Evolutionary conservation across 2,113 vertebrate genomes (phyloP).

Genomic region (Gymnorhina tibicen): DNA sequence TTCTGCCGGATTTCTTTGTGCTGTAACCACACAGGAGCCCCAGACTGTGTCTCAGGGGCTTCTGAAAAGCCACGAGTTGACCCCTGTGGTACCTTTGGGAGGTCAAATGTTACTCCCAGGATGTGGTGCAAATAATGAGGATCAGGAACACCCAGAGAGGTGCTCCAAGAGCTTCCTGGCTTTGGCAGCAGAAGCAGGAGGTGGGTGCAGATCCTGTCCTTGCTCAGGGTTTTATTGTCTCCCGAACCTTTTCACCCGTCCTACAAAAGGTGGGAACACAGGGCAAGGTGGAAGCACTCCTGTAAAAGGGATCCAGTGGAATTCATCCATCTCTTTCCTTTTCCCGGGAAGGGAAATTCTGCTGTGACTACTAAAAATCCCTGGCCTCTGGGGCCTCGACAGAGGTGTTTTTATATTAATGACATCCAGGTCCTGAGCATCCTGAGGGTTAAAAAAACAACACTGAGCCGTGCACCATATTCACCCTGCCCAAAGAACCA

Average conservation of each 20-base stretch:
- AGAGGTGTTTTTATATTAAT: not conserved
- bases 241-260: not conserved
- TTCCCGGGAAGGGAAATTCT: not conserved
- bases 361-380: rapidly evolving
- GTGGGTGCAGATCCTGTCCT: not conserved
- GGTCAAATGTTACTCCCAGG: not conserved
- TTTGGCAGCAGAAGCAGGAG: not conserved
- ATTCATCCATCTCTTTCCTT: not conserved
- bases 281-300: not conserved
- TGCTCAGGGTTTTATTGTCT: not conserved
- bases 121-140: not conserved
- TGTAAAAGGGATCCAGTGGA: not conserved
- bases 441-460: not conserved
- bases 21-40: not conserved
- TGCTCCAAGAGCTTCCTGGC: not conserved
- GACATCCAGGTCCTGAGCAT: not conserved
- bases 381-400: not conserved
- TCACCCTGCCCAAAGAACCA: not conserved
- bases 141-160: not conserved
- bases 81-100: not conserved
- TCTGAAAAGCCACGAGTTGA: not conserved
- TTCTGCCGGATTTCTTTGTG: not conserved
- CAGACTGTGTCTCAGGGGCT: not conserved
- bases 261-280: not conserved
- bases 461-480: not conserved